phyloP scores from a whole-genome alignment of 2,888 invertebrate genomes.

The Mellilla xanthometata region DNA sequence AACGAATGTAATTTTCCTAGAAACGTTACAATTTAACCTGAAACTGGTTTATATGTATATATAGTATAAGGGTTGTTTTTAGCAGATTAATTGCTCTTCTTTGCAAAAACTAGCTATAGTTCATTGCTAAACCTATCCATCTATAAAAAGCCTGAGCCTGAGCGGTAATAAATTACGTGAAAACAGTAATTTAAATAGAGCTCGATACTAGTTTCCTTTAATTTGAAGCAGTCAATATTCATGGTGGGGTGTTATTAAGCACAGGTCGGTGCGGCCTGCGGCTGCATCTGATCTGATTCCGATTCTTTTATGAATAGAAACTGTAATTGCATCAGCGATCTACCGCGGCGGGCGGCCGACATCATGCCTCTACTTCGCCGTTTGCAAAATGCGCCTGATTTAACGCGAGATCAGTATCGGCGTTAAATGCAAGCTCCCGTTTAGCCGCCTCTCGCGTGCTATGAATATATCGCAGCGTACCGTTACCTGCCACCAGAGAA shows the following conservation, averaged over 20 bases:
- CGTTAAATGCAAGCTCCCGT: slow-evolving; percentile 50
- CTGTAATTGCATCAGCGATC: slow-evolving; percentile 63
- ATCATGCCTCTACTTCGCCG: slow-evolving; percentile 34
- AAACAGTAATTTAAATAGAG: slow-evolving; percentile 66
- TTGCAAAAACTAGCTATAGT: too few relatives aligned
- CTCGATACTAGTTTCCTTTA: slow-evolving; percentile 64
- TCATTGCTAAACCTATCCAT: slow-evolving; percentile 19
- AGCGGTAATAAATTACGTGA: slow-evolving; percentile 46
- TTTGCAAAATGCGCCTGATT: slow-evolving; percentile 65
- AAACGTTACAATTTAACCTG: too few relatives aligned
- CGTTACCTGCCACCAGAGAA: slow-evolving; percentile 2
- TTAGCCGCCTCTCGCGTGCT: slow-evolving; percentile 17
- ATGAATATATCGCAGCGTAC: slow-evolving; percentile 30
- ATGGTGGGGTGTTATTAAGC: slow-evolving; percentile 72
- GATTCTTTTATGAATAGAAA: slow-evolving; percentile 75
- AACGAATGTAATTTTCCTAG: too few relatives aligned
- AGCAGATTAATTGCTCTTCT: too few relatives aligned
- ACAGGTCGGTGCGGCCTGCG: slow-evolving; percentile 59
- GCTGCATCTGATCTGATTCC: slow-evolving; percentile 67
- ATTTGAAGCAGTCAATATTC: slow-evolving; percentile 74
- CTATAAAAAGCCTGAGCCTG: slow-evolving; percentile 23
- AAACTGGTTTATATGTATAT: too few relatives aligned
- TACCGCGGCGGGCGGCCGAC: slow-evolving; percentile 38
- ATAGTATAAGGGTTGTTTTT: too few relatives aligned
- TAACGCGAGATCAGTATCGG: slow-evolving; percentile 61